These are phyloP conservation scores for Shargacucullia verbasci DNA, from an alignment of 2,888 invertebrate genomes.

Conservation along the genomic window DNA sequence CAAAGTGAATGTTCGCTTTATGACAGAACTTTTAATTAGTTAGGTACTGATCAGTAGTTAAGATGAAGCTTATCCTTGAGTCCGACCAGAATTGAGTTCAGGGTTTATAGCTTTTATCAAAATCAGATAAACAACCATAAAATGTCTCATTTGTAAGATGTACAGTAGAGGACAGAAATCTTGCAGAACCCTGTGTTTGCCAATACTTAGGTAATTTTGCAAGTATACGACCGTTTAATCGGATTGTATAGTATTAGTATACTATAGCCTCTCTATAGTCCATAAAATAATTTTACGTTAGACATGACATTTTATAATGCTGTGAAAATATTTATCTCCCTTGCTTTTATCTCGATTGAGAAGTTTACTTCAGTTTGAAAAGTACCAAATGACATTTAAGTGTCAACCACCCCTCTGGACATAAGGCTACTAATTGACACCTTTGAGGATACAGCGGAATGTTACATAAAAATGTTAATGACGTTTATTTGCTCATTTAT, in stretches of 20 bases:
- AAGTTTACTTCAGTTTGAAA: slow-evolving; percentile 4
- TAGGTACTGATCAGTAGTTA: slow-evolving; percentile 33
- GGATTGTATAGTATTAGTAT: slow-evolving; percentile 63
- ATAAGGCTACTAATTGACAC: slow-evolving; percentile 20
- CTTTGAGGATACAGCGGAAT: slow-evolving; percentile 6
- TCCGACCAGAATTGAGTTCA: slow-evolving; percentile 35
- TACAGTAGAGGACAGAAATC: slow-evolving; percentile 17
- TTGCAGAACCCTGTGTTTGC: slow-evolving; percentile 30
- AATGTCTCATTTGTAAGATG: slow-evolving; percentile 25
- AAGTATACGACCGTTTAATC: slow-evolving; percentile 67
- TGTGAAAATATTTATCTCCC: slow-evolving; percentile 32
- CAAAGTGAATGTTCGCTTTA: slow-evolving; percentile 10
- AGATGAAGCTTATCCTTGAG: slow-evolving; percentile 31
- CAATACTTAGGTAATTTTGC: slow-evolving; percentile 40
- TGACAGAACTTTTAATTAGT: slow-evolving; percentile 8
- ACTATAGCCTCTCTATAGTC: too few relatives aligned
- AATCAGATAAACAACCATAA: slow-evolving; percentile 49
- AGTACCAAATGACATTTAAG: slow-evolving; percentile 9
- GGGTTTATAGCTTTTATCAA: slow-evolving; percentile 34
- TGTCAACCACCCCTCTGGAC: slow-evolving; percentile 1
- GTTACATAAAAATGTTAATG: slow-evolving; percentile 11
- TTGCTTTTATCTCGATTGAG: slow-evolving; percentile 15
- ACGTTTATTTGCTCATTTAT: slow-evolving; percentile 4
- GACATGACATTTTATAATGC: slow-evolving; percentile 52
- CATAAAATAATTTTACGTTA: slow-evolving; percentile 75